Conservation (phyloP, 2,113 vertebrate species). For the Euleptes europaea region DNA sequence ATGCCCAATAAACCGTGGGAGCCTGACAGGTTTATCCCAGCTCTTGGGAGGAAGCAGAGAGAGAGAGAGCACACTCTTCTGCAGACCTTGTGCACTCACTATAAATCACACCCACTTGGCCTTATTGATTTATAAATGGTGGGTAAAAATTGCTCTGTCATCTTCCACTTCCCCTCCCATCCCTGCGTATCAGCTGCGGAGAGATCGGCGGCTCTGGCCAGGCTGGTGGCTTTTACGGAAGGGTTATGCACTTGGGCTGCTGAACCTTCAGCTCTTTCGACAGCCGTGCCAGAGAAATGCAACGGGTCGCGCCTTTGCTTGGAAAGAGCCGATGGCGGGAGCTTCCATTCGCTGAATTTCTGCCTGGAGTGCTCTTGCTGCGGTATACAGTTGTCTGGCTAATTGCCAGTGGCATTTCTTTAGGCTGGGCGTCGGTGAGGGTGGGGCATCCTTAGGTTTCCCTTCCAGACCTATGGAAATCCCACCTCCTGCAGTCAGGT, state of each 20-base stretch:
- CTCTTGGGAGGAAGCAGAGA: neutral
- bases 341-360: neutral
- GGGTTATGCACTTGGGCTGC: neutral
- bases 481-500: neutral
- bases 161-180: neutral
- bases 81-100: neutral
- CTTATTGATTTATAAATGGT: neutral
- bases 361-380: neutral
- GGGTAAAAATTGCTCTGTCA: neutral
- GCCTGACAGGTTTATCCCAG: neutral
- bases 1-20: neutral
- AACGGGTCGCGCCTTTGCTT: too few relatives aligned
- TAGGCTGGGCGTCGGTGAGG: neutral
- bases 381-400: too few relatives aligned
- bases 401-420: neutral
- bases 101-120: neutral
- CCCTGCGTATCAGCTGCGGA: neutral
- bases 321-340: neutral
- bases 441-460: neutral
- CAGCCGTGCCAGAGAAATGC: neutral
- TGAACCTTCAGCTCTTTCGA: neutral
- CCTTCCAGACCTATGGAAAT: neutral
- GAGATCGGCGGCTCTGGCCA: neutral
- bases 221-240: neutral
- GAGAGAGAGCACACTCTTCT: neutral